Evolutionary conservation across 2,888 invertebrate genomes (phyloP).

Genomic region (Ariolimax columbianus): DNA sequence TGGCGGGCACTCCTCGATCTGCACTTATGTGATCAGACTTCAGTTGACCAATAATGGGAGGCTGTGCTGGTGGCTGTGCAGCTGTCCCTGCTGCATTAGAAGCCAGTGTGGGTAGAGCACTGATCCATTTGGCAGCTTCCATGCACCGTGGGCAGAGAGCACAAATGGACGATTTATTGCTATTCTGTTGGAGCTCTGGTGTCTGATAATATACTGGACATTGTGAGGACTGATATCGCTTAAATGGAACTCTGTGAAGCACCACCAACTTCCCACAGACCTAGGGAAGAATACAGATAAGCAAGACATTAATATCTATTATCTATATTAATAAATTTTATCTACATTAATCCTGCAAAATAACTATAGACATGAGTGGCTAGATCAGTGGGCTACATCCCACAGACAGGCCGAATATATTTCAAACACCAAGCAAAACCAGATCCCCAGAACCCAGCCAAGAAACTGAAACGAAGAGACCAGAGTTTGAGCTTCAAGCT

Average conservation of each 20-base stretch:
- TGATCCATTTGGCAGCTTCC: constrained; percentile 31
- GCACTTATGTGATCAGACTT: background rate
- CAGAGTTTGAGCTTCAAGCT: too few species aligned
- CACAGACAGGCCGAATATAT: too few species aligned
- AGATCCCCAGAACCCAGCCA: too few species aligned
- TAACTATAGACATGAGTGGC: too few species aligned
- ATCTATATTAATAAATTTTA: too few species aligned
- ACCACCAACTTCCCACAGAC: constrained; percentile 38
- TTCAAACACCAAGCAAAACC: too few species aligned
- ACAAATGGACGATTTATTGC: background rate
- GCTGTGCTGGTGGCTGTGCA: background rate
- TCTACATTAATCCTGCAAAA: too few species aligned
- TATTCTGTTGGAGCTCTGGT: background rate
- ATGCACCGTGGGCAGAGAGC: constrained; percentile 37
- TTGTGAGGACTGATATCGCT: constrained; percentile 41
- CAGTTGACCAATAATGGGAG: background rate
- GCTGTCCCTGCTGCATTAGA: background rate
- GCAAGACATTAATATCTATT: background rate
- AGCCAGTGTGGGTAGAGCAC: constrained; percentile 10
- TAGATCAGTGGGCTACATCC: too few species aligned
- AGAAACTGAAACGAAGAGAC: too few species aligned
- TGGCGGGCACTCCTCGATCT: background rate
- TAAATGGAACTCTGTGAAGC: constrained; percentile 43
- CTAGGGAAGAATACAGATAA: constrained; percentile 12
- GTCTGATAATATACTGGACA: constrained; percentile 49